Evolutionary conservation across 1,140 invertebrate genomes (phyloP), one percentile per base, ranked within the genome.

Genomic region (Cotesia vestalis): DNA sequence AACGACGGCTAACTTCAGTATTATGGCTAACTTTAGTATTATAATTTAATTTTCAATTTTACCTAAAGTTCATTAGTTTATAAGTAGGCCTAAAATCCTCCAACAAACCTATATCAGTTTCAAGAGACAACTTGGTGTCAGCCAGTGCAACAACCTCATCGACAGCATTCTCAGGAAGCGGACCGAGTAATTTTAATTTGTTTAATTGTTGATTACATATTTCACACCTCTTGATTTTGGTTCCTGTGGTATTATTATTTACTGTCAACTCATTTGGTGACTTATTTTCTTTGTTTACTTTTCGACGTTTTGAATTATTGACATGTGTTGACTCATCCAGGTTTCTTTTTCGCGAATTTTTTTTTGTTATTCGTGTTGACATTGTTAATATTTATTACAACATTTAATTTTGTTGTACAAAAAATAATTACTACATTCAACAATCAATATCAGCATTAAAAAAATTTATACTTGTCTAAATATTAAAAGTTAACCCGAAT

Each of bases 51-150:
- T 27, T 27, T 27, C 27, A 27, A 27, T 27, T 64, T 66, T 52
- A 67, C 66, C 66, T 53, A n/a, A 67, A 67, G 12, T 67, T 55
- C 17, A 55, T 67, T 4, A 67, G 14, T 8, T 35, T 67, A 9
- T 67, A 67, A 9, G 66, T 67, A 11, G 66, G 66, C 3, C 11
- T 53, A 27, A 67, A 52, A 35, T 67, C 51, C 12, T 67, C 66
- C 5, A 51, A n/a, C 4, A 51, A 17, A 9, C 17, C 34, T 1
- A 55, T 51, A 35, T 67, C 66, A 14, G 40, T 55, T 27, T 20
- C 20, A 4, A 67, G 27, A 11, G 40, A 40, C 12, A 67, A 53
- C 34, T 55, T 67, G 4, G 53, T 40, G 53, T 67, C 66, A 35
- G 51, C 40, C 20, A 67, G 34, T 67, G 66, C 66, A 4, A 67